Evolutionary conservation across 2,797 vertebrate species (phyloP).

Genomic region (Muscicapa striata): DNA sequence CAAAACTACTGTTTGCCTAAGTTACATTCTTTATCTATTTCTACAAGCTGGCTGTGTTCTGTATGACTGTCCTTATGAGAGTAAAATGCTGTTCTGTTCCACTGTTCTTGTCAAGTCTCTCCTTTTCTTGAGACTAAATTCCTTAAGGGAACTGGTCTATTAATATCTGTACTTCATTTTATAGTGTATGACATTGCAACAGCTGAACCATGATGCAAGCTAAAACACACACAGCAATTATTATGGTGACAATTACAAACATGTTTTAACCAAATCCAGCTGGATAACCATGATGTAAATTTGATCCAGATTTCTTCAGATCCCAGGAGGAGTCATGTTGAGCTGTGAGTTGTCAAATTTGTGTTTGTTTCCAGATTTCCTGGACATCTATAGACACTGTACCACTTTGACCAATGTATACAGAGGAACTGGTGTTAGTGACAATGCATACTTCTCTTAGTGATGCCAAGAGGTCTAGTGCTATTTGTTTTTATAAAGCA

Average conservation of each 20-base stretch:
- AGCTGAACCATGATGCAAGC: not conserved
- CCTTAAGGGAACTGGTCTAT: not conserved
- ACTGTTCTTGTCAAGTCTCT: not conserved
- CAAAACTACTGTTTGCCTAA: not conserved
- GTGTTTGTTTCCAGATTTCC: not conserved
- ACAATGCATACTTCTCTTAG: no score
- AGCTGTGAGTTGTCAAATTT: not conserved
- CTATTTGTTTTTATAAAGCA: not conserved
- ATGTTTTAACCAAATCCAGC: not conserved
- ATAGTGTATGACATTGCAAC: not conserved
- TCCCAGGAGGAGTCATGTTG: not conserved
- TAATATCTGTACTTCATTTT: not conserved
- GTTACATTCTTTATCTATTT: not conserved
- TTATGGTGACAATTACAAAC: not conserved
- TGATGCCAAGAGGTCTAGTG: not conserved
- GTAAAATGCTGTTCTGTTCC: not conserved
- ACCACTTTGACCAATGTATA: not conserved
- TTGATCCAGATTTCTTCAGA: not conserved
- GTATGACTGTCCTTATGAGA: not conserved
- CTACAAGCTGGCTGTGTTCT: not conserved
- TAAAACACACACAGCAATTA: not conserved
- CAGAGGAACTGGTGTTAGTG: not conserved
- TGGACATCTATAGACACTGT: not conserved
- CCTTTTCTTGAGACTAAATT: not conserved
- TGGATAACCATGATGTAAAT: not conserved